phyloP scores from a whole-genome alignment of 1,140 invertebrate species.

The Micrasema minimum region DNA sequence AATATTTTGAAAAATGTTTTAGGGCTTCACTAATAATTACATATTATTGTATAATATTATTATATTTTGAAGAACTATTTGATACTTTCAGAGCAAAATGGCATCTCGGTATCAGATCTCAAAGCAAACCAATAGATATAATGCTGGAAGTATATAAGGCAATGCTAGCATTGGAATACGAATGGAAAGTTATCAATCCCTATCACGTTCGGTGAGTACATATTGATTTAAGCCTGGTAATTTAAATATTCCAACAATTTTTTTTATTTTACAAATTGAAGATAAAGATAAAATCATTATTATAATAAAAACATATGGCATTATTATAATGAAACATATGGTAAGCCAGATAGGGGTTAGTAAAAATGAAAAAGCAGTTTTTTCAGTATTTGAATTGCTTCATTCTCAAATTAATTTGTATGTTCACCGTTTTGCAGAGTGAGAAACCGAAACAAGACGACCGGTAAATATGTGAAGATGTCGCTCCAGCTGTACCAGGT shows the following conservation, averaged over 20 bases:
- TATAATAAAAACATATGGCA: too few relatives aligned
- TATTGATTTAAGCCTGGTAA: not conserved
- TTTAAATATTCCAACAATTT: conserved; percentile 6
- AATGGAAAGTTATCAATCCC: conserved; percentile 99
- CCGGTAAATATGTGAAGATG: conserved; percentile 92
- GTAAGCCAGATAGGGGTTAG: too few relatives aligned
- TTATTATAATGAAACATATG: too few relatives aligned
- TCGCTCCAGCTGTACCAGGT: conserved; percentile 98
- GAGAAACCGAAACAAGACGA: conserved; percentile 85
- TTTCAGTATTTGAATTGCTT: too few relatives aligned
- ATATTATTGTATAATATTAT: too few relatives aligned
- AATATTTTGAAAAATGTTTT: too few relatives aligned
- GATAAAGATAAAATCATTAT: too few relatives aligned
- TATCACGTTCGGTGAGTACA: conserved; percentile 80
- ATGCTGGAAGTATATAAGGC: conserved; percentile 99
- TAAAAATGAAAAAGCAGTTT: too few relatives aligned
- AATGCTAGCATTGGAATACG: conserved; percentile 97
- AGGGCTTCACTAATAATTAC: too few relatives aligned
- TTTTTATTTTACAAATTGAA: too few relatives aligned
- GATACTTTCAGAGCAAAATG: conserved; percentile 87
- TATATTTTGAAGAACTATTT: too few relatives aligned
- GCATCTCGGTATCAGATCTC: conserved; percentile 98
- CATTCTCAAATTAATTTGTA: too few relatives aligned
- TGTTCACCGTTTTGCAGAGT: conserved; percentile 80
- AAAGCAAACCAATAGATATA: conserved; percentile 98